Evolutionary conservation across 2,113 vertebrate species (phyloP), one percentile per base, ranked within the genome.

Genomic region (Synodontis membranacea): DNA sequence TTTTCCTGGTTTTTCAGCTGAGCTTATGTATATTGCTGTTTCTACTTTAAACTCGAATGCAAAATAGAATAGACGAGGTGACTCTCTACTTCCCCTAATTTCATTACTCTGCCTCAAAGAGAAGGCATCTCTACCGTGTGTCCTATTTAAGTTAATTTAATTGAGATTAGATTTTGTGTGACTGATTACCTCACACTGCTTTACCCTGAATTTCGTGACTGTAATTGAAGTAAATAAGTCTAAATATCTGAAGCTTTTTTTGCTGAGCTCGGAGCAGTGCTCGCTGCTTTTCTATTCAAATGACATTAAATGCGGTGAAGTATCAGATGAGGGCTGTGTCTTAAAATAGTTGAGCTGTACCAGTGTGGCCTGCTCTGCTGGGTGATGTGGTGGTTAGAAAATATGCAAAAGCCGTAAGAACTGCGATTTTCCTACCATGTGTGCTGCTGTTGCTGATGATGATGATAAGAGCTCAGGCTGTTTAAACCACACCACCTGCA

Each of bases 401-500:
- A 48, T 78, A 62, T 85, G 84, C 84, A 62, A 85, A 76, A 60
- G 56, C 84, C 48, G 72, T 37, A 25, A 34, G 42, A 62, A 50
- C 42, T 62, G 23, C 4, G 1, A 23, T 78, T 44, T 46, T 62
- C 54, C 19, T 66, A 11, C n/a, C 84, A 64, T 46, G 84, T 64
- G 72, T 78, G 70, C 37, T 70, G 3, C n/a, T 54, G 15, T 23
- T 58, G 70, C 46, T 50, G 74, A 5, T 34, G 10, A 3, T 48
- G 19, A 10, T 37, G 78, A 80, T 39, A 56, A 58, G 78, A 6
- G 34, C 34, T 80, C 52, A 7, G 78, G 52, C 78, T 80, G 78
- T 56, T 80, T 56, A 80, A 37, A 80, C 78, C 50, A 56, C 78
- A 80, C 50, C 78, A 80, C 78, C 78, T 80, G 78, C 78, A 58